Evolutionary conservation across 2,113 vertebrate species (phyloP).

Genomic region (Eubucco bourcierii): DNA sequence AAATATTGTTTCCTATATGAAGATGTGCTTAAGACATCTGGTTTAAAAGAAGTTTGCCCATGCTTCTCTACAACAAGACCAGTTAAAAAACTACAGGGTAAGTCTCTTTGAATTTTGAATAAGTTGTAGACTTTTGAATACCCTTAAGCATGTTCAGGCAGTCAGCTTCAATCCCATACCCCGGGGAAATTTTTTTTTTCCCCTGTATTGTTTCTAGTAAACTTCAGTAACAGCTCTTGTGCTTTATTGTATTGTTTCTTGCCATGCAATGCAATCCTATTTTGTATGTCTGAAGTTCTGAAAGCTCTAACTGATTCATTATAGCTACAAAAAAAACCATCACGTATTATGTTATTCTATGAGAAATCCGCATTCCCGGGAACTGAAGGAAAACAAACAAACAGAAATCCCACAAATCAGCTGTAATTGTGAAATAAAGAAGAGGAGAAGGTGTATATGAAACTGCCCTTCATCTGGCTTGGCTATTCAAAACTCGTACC

Average conservation of each 20-base stretch:
- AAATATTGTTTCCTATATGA: not conserved
- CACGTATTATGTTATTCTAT: not conserved
- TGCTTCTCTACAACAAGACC: not conserved
- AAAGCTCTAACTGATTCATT: not conserved
- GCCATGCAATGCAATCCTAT: not conserved
- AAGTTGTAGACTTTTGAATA: not conserved
- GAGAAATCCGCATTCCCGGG: not conserved
- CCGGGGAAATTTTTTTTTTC: not conserved
- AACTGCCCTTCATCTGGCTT: not conserved
- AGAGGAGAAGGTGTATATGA: not conserved
- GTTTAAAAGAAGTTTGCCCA: not conserved
- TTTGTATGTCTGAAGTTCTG: not conserved
- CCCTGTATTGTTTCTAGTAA: not conserved
- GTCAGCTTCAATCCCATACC: slow-evolving; percentile 3
- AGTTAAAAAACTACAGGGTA: not conserved
- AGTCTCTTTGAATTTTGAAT: not conserved
- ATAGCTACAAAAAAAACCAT: slow-evolving; percentile 10
- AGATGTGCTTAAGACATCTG: fast-evolving
- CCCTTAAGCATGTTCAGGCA: not conserved
- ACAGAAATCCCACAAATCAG: not conserved
- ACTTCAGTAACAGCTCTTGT: not conserved
- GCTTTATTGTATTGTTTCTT: not conserved
- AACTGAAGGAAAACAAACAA: no score
- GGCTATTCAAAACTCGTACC: not conserved
- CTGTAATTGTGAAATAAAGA: not conserved